Base-by-base conservation (phyloP, 2,113 vertebrate species). In the Plecturocebus donacophilus region DNA sequence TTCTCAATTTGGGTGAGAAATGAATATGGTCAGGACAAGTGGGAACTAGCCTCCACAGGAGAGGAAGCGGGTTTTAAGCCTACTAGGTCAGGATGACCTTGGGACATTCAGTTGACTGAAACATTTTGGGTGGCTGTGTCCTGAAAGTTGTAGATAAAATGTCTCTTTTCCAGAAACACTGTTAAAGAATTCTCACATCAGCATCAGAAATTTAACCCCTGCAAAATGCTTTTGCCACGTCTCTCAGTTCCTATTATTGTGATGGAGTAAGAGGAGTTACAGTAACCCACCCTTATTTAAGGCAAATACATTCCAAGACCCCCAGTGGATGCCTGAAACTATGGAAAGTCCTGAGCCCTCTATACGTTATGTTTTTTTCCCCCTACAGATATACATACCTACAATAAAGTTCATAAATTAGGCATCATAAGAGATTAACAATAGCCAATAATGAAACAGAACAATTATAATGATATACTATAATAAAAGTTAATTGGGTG, bases 71-170 rank as follows among this genome's bases (percentile, higher is more conserved):
- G 47, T 8, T 11, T n/a, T 52, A 30, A 58, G 30, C 35, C 92
- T 75, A 56, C 35, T 0, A 25, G 75, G 40, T n/a, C 52, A 66
- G n/a, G 27, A 12, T 73, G 68, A 75, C 70, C 32, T 79, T 64
- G 52, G 56, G 32, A 87, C 47, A 17, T n/a, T 83, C 56, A 52
- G 47, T 58, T 19, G 10, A 23, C 16, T 30, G 45, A 87, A 64
- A 79, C 52, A 82, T 42, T 68, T 88, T 96, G 52, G 45, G 19
- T 61, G 73, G 85, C 47, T 91, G 9, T 90, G 58, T 42, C 66
- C 87, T 85, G 30, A 95, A 77, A 94, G 32, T 38, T 87, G 30
- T 70, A 91, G 86, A 80, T 49, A 88, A 16, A 80, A n/a, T 30
- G 2, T 68, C 54, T 81, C 79, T 90, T 81, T 58, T 79, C 77